Base-by-base conservation (phyloP, 2,113 vertebrate genomes). In the Numida meleagris region DNA sequence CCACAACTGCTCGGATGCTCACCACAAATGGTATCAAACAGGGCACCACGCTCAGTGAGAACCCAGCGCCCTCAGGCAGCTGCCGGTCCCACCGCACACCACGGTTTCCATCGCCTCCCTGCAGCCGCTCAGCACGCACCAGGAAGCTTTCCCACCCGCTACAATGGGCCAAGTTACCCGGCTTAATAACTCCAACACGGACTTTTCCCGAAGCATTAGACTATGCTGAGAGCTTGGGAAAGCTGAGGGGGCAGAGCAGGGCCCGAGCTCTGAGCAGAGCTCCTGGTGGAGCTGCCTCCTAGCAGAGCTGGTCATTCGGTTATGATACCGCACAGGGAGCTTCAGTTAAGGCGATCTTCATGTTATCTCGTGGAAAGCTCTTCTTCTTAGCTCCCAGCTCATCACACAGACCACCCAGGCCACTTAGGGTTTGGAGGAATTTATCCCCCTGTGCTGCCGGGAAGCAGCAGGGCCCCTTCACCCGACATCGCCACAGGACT, bases 381-480 rank as follows among this genome's bases (percentile, higher is more conserved):
- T 21, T 53, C 19, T 34, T 27, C 48, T 38, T 29, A 55, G 51
- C 42, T 14, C 23, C 31, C 27, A 43, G 12, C 16, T 12, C 71
- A 40, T 12, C 12, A 8, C 33, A 42, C 82, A 98, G 98, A 29
- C 29, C 98, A 16, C 98, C 98, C 18, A 98, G 97, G 88, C 96
- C 67, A 48, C 86, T 86, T 10, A 34, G 98, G 98, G 74, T 83
- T 36, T 4, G 98, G 98, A 9, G 98, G 98, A 71, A 71, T 99
- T 34, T 51, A 18, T 31, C 95, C 97, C 25, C 25, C 14, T 29
- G 51, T 53, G 25, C 27, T 29, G 27, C 27, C 8, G 9, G 51
- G 27, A 27, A 29, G 51, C 51, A 50, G 48, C 12, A 25, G 48
- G 24, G 24, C 13, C 24, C 24, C 48, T 24, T 14, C 48, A 50